These are phyloP conservation scores for Oedothorax gibbosus DNA, from an alignment of 1,140 invertebrate genomes.

Conservation along the genomic window DNA sequence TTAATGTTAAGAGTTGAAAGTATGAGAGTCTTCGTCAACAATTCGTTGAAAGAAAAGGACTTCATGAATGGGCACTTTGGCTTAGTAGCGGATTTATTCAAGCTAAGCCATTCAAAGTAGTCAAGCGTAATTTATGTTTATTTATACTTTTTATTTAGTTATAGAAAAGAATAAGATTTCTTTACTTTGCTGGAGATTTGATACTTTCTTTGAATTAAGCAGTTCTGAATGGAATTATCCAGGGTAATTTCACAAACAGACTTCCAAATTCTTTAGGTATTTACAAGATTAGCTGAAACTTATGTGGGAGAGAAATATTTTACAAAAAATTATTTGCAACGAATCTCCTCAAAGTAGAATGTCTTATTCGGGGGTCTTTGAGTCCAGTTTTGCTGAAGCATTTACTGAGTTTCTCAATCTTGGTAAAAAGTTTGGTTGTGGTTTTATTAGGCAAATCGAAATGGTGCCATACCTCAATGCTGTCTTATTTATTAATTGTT, in stretches of 20 bases:
- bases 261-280: background rate
- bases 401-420: background rate
- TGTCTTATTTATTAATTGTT: background rate
- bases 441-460: conserved; percentile 31
- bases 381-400: conserved; percentile 14
- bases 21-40: too few species aligned
- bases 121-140: conserved; percentile 42
- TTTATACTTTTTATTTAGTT: conserved; percentile 39
- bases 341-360: background rate
- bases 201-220: background rate
- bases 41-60: too few species aligned
- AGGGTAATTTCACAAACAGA: conserved; percentile 31
- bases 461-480: conserved; percentile 31
- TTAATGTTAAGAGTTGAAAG: too few species aligned
- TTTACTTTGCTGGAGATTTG: conserved; percentile 2
- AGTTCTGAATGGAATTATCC: conserved; percentile 23
- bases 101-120: conserved; percentile 40
- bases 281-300: background rate
- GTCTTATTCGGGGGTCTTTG: conserved; percentile 12
- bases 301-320: too few species aligned
- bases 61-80: background rate
- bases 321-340: background rate
- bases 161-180: conserved; percentile 1
- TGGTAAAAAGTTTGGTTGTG: conserved; percentile 21
- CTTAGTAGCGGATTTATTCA: conserved; percentile 9